phyloP scores from a whole-genome alignment of 1,140 invertebrate species.

The Philopotamus ludificatus region DNA sequence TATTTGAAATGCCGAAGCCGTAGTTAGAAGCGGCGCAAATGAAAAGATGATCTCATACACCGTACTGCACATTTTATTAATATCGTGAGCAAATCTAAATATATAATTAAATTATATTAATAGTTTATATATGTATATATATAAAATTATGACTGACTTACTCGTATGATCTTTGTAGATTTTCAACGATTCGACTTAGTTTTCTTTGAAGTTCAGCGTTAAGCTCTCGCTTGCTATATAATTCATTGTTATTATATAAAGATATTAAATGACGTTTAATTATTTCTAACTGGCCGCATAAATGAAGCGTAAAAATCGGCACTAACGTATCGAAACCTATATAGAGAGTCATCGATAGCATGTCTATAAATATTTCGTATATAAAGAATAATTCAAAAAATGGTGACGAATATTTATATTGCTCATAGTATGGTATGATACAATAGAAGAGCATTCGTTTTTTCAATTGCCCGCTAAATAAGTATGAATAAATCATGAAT shows the following conservation, averaged over 20 bases:
- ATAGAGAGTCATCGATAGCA: neutral
- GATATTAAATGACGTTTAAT: slow-evolving; percentile 13
- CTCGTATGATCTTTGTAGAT: slow-evolving; percentile 33
- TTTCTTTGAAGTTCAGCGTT: neutral
- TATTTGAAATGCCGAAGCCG: slow-evolving; percentile 30
- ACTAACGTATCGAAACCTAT: slow-evolving; percentile 29
- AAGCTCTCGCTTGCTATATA: neutral
- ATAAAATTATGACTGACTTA: neutral
- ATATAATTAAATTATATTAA: neutral
- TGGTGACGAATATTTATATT: slow-evolving; percentile 26
- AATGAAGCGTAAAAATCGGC: slow-evolving; percentile 24
- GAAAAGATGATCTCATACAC: slow-evolving; percentile 29
- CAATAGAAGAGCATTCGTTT: slow-evolving; percentile 31
- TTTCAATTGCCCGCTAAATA: neutral
- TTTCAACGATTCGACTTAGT: slow-evolving; percentile 12
- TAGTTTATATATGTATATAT: neutral
- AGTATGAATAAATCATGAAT: slow-evolving; percentile 18
- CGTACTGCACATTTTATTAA: slow-evolving; percentile 9
- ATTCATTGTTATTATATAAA: neutral
- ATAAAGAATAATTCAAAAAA: slow-evolving; percentile 24
- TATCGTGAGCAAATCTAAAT: slow-evolving; percentile 19
- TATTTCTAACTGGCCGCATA: slow-evolving; percentile 34
- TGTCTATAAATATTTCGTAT: slow-evolving; percentile 14
- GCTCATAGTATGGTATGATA: slow-evolving; percentile 11
- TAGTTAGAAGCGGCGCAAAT: slow-evolving; percentile 13